phyloP scores from a whole-genome alignment of 2,888 invertebrate species.

The Drosophila vallismaia region DNA sequence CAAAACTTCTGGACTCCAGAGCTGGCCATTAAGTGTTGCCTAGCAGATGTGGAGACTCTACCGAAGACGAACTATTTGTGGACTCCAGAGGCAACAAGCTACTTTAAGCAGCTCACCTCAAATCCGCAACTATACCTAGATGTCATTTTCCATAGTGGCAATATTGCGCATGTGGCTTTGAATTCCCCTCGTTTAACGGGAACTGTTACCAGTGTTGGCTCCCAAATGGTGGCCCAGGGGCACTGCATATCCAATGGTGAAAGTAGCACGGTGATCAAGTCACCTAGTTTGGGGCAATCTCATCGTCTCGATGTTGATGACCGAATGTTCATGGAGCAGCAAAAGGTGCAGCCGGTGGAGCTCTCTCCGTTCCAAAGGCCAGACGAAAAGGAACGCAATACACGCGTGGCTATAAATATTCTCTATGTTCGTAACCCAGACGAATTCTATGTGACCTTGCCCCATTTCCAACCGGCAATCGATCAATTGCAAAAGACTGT shows the following conservation, averaged over 20 bases:
- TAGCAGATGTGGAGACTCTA: slow-evolving; percentile 84
- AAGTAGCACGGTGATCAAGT: slow-evolving; percentile 17
- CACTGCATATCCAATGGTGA: slow-evolving; percentile 85
- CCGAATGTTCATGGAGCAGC: slow-evolving; percentile 35
- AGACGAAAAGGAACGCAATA: slow-evolving; percentile 10
- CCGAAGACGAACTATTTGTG: slow-evolving; percentile 81
- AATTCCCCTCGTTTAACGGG: slow-evolving; percentile 70
- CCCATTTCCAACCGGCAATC: slow-evolving; percentile 84
- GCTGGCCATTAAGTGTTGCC: slow-evolving; percentile 75
- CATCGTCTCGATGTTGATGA: slow-evolving; percentile 22
- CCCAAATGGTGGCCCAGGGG: slow-evolving; percentile 84
- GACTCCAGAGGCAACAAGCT: slow-evolving; percentile 79
- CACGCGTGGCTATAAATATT: slow-evolving; percentile 82
- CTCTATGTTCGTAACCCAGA: slow-evolving; percentile 86
- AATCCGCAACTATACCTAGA: slow-evolving; percentile 61
- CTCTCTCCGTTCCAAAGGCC: neutral
- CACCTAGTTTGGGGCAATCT: neutral
- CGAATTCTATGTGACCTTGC: slow-evolving; percentile 86
- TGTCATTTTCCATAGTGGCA: slow-evolving; percentile 69
- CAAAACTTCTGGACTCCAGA: slow-evolving; percentile 60
- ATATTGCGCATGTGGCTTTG: slow-evolving; percentile 82
- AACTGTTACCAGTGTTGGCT: slow-evolving; percentile 84
- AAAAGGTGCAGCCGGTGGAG: neutral
- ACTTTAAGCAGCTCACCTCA: slow-evolving; percentile 80
- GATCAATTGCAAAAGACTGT: slow-evolving; percentile 85